Percentiles rank a stretch among this genome's conserved stretches.
Conservation (phyloP, 2,888 invertebrate genomes). For the Hipparchia semele region DNA sequence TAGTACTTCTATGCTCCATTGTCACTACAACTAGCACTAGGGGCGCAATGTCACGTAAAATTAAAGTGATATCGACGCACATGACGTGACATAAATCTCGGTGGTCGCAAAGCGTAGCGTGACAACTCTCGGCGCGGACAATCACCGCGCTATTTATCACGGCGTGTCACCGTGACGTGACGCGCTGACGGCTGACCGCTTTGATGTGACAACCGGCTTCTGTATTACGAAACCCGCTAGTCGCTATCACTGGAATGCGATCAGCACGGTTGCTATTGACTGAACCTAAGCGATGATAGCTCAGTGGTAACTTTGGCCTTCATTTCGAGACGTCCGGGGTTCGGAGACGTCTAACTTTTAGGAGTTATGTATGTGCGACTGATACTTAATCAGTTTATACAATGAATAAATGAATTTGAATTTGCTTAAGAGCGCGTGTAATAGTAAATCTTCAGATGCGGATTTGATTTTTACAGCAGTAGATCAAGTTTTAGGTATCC, state of each 20-base stretch:
- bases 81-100: slow-evolving; percentile 10
- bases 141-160: slow-evolving; percentile 72
- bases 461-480: too few species aligned
- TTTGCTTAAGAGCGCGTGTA: too few species aligned
- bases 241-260: not conserved
- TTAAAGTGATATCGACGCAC: not conserved
- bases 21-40: too few species aligned
- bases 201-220: slow-evolving; percentile 61
- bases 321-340: too few species aligned
- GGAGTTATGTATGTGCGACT: too few species aligned
- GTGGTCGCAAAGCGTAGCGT: slow-evolving; percentile 42
- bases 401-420: too few species aligned
- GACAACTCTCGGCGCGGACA: slow-evolving; percentile 61
- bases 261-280: not conserved
- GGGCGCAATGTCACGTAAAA: not conserved
- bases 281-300: not conserved
- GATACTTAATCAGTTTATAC: too few species aligned
- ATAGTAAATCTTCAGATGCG: too few species aligned
- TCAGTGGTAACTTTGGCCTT: not conserved
- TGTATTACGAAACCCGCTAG: not conserved
- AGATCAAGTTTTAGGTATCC: too few species aligned
- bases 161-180: slow-evolving; percentile 54
- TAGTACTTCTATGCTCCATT: too few species aligned
- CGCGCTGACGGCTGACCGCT: slow-evolving; percentile 58
- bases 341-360: too few species aligned